A percentile compares a stretch with the other conserved stretches of the same genome.
phyloP scores from a whole-genome alignment of 2,888 invertebrate species.

The Mythimna lalbum region DNA sequence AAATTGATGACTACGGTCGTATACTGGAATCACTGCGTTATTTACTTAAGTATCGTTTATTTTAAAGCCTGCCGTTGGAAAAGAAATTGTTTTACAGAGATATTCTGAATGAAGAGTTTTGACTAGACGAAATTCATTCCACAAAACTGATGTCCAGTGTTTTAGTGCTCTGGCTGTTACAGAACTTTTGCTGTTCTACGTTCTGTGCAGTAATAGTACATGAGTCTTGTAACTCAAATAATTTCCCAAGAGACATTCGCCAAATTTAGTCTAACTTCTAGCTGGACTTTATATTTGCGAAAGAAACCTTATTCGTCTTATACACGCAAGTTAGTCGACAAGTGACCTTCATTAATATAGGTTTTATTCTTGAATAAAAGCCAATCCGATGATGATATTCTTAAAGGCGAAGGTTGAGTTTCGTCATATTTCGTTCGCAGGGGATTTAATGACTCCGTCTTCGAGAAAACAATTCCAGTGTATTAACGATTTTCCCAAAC shows the following conservation, averaged over 20 bases:
- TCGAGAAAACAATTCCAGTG: constrained; percentile 13
- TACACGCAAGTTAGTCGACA: constrained; percentile 17
- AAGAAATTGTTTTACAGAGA: background rate
- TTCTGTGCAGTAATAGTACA: constrained; percentile 32
- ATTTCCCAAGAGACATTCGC: constrained; percentile 49
- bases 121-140: constrained; percentile 1
- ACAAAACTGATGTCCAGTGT: background rate
- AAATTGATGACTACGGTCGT: constrained; percentile 62
- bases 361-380: constrained; percentile 25
- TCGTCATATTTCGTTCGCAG: constrained; percentile 7
- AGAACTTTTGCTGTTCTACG: constrained; percentile 11
- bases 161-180: background rate
- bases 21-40: constrained; percentile 35
- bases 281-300: constrained; percentile 30
- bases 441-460: constrained; percentile 15
- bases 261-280: constrained; percentile 29
- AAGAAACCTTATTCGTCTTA: constrained; percentile 37
- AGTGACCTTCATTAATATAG: constrained; percentile 42
- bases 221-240: constrained; percentile 22
- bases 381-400: constrained; percentile 5
- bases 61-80: constrained; percentile 4
- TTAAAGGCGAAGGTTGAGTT: constrained; percentile 26
- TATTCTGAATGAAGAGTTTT: background rate
- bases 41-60: constrained; percentile 26
- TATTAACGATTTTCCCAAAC: constrained; percentile 33